Base-by-base conservation (phyloP, 1,140 invertebrate species). In the Drosophila gunungcola region DNA sequence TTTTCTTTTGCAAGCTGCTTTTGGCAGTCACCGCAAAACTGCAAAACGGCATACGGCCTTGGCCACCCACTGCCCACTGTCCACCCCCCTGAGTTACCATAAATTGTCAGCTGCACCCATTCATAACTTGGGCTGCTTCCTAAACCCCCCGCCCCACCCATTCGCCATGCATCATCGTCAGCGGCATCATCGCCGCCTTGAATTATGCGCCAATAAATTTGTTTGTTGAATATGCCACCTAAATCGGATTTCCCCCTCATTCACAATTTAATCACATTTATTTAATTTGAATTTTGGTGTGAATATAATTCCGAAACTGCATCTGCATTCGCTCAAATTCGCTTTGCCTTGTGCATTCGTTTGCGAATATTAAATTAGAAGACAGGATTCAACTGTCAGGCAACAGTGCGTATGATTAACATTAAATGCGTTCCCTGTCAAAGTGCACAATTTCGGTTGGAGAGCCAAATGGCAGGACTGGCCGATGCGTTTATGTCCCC, bases 151-250 rank as follows among this genome's bases (percentile, higher is more conserved):
- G 38, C 32, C 32, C 58, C 45, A 1, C 16, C 16, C 16, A 21
- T 21, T 21, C 60, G 46, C 57, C 41, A 83, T 84, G 72, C 64
- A 84, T 84, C 80, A 84, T 80, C 81, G 80, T 83, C 80, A 81
- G 58, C 65, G 48, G 46, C 62, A 69, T 55, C 52, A 21, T 25
- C 54, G 57, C 29, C 51, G 29, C 54, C 80, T 77, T 85, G 81
- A 85, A 63, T 86, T 85, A 86, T 85, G 81, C 73, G 73, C 78
- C 78, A 81, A 85, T 85, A 86, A 85, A 85, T 86, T 86, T 78
- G 54, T 80, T 85, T 72, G 78, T 27, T 48, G 36, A 49, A 51
- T 34, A 70, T 70, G 42, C 13, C 68, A 36, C 38, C 43, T 57
- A 49, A 72, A 72, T 70, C 49, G 38, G 52, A 72, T 70, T 36